Base-by-base conservation (phyloP, 1,140 invertebrate genomes). In the Anastrepha ludens region DNA sequence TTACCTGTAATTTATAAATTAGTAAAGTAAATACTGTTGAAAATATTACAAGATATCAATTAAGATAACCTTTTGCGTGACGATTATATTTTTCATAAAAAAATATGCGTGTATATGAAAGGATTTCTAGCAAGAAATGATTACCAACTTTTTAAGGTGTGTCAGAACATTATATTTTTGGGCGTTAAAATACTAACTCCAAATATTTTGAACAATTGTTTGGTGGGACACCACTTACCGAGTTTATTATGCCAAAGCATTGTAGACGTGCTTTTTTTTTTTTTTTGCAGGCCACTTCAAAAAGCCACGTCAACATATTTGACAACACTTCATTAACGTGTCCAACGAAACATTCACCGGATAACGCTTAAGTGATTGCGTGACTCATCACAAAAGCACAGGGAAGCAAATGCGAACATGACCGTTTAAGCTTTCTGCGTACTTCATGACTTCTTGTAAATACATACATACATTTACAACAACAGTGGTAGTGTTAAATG, bases 281-380 rank as follows among this genome's bases (percentile, higher is more conserved):
- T 44, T 29, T 29, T 39, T 67, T 41, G 39, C 29, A 29, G 70
- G n/a, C 44, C 44, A 41, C 29, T 44, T 6, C 70, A 44, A n/a
- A 74, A 74, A 74, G 70, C 70, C n/a, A 74, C 39, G 44, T 74
- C 70, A 74, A 74, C 70, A 13, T 74, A 74, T 74, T 74, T 74
- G 41, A 74, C 70, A 74, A 74, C 70, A 74, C 70, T 74, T 74
- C 70, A 74, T 74, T 74, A 74, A 74, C 70, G 44, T 74, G 44
- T 74, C 70, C 70, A 50, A 50, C 17, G 70, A 74, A 74, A 74
- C 41, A 74, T 17, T 74, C n/a, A 41, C 70, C 39, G 70, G 44
- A 74, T 74, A 74, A 74, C 41, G 70, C 15, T 74, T 74, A 74
- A 74, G 70, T 74, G 70, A 74, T 74, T 74, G 70, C 70, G 70